These are phyloP conservation scores for Alcedo atthis DNA, from an alignment of 2,797 vertebrate species.

Conservation along the genomic window DNA sequence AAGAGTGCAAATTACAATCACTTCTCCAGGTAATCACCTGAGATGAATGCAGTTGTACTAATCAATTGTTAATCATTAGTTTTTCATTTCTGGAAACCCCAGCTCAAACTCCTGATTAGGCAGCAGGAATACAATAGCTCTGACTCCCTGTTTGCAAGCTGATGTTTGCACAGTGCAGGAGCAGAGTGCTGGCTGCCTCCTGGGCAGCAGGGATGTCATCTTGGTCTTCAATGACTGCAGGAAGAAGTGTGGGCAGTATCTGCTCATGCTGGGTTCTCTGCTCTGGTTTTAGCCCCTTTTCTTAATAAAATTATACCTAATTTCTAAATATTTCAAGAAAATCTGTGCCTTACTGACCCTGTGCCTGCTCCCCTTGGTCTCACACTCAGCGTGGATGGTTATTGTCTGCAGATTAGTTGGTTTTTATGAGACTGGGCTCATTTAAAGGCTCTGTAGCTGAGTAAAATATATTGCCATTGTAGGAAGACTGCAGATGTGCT, in stretches of 20 bases:
- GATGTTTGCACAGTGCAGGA: fast-evolving
- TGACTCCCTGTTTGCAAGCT: background rate
- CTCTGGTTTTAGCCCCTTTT: background rate
- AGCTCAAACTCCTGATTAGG: background rate
- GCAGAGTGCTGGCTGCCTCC: background rate
- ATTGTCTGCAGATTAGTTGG: background rate
- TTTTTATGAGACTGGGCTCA: background rate
- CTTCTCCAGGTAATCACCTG: slow-evolving; percentile 25
- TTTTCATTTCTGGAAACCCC: background rate
- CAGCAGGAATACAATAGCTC: background rate
- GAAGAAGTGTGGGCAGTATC: fast-evolving
- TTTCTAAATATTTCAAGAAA: background rate
- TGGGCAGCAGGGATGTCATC: background rate
- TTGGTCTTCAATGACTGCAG: background rate
- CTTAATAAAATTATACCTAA: background rate
- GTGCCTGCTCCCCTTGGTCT: fast-evolving
- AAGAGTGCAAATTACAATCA: slow-evolving; percentile 30
- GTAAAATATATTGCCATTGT: background rate
- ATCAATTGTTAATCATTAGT: slow-evolving; percentile 43
- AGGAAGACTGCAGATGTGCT: slow-evolving; percentile 9
- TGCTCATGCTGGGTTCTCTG: background rate
- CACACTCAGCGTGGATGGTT: background rate
- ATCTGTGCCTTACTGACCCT: background rate
- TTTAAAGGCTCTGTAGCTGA: background rate
- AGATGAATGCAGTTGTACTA: background rate